Conservation (phyloP, 2,888 invertebrate genomes). For the Ophion costatus region DNA sequence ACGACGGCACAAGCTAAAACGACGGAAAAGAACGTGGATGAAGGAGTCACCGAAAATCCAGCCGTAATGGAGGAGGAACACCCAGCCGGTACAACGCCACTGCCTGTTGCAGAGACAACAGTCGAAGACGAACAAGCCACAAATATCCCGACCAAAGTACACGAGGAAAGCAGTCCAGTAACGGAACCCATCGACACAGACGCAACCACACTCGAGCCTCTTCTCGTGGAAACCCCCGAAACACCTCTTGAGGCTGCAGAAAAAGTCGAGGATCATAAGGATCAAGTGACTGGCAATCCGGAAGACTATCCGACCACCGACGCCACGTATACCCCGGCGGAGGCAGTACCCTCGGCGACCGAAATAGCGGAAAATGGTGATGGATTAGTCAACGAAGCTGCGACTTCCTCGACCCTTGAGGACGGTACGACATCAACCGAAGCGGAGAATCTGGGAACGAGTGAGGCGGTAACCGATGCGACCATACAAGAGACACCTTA, state of each 20-base stretch:
- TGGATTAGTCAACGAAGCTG: slow-evolving; percentile 10
- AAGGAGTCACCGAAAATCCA: slow-evolving; percentile 52
- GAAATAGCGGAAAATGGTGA: slow-evolving; percentile 38
- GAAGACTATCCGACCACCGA: slow-evolving; percentile 29
- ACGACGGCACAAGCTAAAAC: slow-evolving; percentile 32
- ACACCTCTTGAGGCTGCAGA: slow-evolving; percentile 4
- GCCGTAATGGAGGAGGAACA: slow-evolving; percentile 69
- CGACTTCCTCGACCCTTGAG: not conserved
- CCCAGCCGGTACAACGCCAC: slow-evolving; percentile 75
- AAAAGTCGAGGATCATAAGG: slow-evolving; percentile 37
- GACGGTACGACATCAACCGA: slow-evolving; percentile 2
- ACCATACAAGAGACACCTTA: slow-evolving; percentile 46
- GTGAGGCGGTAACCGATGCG: slow-evolving; percentile 19
- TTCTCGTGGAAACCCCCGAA: slow-evolving; percentile 27
- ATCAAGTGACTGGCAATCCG: slow-evolving; percentile 42
- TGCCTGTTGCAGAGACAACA: slow-evolving; percentile 75
- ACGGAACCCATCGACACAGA: slow-evolving; percentile 71
- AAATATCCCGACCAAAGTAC: slow-evolving; percentile 72
- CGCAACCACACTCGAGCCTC: slow-evolving; percentile 72
- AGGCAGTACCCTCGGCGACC: slow-evolving; percentile 24
- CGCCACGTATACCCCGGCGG: slow-evolving; percentile 41
- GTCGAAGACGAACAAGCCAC: slow-evolving; percentile 76
- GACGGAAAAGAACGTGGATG: slow-evolving; percentile 25
- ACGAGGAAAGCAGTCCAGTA: slow-evolving; percentile 67
- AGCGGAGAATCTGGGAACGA: slow-evolving; percentile 12